phyloP scores from a whole-genome alignment of 2,113 vertebrate genomes.

The Sigmodon hispidus region DNA sequence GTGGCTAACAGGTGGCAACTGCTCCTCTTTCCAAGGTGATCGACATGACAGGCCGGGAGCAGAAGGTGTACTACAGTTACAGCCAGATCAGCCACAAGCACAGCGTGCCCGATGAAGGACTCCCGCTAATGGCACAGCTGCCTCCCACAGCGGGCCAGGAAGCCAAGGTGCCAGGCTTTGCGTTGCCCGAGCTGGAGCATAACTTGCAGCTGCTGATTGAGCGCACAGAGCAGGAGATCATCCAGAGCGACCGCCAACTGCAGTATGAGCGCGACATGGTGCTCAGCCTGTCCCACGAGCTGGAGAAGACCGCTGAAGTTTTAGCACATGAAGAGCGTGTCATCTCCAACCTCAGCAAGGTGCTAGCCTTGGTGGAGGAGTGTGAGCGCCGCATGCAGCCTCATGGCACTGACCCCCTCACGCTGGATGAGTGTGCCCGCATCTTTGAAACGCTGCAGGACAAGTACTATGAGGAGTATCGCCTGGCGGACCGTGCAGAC shows the following conservation, averaged over 20 bases:
- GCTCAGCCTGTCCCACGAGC: slow-evolving; percentile 93
- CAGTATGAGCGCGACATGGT: slow-evolving; percentile 97
- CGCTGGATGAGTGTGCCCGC: slow-evolving; percentile 90
- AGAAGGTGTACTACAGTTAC: slow-evolving; percentile 98
- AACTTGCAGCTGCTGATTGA: slow-evolving; percentile 98
- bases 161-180: slow-evolving; percentile 90
- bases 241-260: slow-evolving; percentile 96
- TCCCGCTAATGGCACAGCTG: slow-evolving; percentile 82
- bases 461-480: slow-evolving; percentile 96
- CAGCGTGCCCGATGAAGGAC: slow-evolving; percentile 92
- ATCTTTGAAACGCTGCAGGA: slow-evolving; percentile 95
- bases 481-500: slow-evolving; percentile 92
- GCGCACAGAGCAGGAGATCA: slow-evolving; percentile 97
- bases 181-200: slow-evolving; percentile 96
- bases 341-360: slow-evolving; percentile 92
- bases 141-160: slow-evolving; percentile 86
- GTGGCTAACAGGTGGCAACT: neutral
- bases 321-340: slow-evolving; percentile 89
- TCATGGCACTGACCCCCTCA: slow-evolving; percentile 82
- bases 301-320: slow-evolving; percentile 88
- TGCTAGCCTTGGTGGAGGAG: slow-evolving; percentile 93
- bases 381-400: slow-evolving; percentile 90
- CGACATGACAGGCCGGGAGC: slow-evolving; percentile 98
- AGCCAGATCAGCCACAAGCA: slow-evolving; percentile 98
- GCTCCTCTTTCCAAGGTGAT: slow-evolving; percentile 89